Conservation (phyloP, 2,888 invertebrate genomes). For the Xiphydria camelus region DNA sequence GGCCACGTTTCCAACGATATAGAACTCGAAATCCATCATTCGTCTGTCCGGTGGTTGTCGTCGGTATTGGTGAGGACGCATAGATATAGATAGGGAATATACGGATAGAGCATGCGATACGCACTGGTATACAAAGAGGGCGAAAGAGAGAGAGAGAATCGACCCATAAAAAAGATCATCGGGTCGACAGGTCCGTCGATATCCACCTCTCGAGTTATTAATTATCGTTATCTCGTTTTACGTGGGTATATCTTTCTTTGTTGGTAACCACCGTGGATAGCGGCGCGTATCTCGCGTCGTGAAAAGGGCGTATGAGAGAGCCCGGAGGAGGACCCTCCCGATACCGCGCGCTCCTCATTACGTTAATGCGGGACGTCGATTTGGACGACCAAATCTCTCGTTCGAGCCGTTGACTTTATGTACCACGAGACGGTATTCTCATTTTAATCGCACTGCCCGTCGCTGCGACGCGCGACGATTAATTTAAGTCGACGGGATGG, state of each 20-base stretch:
- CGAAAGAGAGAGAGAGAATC: no score
- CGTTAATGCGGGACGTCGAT: slow-evolving; percentile 2
- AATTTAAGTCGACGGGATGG: no score
- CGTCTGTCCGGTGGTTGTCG: slow-evolving; percentile 6
- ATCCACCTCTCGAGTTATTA: slow-evolving; percentile 45
- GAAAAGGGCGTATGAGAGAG: no score
- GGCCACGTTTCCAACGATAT: slow-evolving; percentile 14
- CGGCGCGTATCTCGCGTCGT: background rate
- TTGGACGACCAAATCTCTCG: background rate
- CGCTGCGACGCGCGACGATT: no score
- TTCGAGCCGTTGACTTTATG: no score
- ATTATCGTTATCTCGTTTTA: slow-evolving; percentile 37
- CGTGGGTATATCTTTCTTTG: slow-evolving; percentile 13
- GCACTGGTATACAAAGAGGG: no score
- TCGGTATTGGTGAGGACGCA: no score
- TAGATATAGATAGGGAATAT: no score
- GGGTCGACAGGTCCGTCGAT: slow-evolving; percentile 28
- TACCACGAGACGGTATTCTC: no score
- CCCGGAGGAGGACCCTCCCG: no score
- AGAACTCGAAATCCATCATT: slow-evolving; percentile 30
- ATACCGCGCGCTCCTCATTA: background rate
- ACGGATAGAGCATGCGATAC: no score
- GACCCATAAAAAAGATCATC: background rate
- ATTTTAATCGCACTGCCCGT: no score
- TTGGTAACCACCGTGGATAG: background rate